Conservation (phyloP, 2,797 vertebrate genomes). For the Coracias cyanogaster region DNA sequence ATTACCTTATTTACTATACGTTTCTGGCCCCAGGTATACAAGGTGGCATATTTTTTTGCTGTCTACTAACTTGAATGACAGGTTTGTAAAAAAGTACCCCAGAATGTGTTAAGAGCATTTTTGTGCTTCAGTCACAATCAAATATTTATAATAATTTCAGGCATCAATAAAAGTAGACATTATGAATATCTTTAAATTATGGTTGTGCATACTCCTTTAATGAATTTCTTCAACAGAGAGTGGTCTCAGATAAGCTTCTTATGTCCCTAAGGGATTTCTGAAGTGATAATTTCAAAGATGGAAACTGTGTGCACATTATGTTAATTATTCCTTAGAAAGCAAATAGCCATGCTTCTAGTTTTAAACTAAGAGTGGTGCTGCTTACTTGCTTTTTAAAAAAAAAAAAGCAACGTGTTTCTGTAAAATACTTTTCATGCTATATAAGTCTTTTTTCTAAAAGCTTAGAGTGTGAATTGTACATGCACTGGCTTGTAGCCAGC, state of each 20-base stretch:
- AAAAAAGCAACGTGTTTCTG: background rate
- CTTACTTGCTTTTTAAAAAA: background rate
- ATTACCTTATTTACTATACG: background rate
- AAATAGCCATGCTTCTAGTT: background rate
- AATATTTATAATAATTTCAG: background rate
- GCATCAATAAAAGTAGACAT: background rate
- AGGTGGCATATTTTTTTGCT: background rate
- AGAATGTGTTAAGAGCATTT: background rate
- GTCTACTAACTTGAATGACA: background rate
- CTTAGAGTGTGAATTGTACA: background rate
- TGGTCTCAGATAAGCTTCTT: background rate
- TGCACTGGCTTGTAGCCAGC: background rate
- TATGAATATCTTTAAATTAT: background rate
- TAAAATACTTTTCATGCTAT: background rate
- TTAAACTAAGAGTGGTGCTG: background rate
- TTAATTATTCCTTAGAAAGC: background rate
- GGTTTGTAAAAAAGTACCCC: background rate
- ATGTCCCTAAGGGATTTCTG: background rate
- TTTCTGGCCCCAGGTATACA: background rate
- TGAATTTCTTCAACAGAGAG: background rate
- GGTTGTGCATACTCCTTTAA: background rate
- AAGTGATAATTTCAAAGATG: background rate
- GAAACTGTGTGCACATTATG: background rate
- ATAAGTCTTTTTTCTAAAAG: background rate
- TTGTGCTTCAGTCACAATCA: background rate